Conservation (phyloP, 1,140 invertebrate genomes). For the Augochlora pura region DNA sequence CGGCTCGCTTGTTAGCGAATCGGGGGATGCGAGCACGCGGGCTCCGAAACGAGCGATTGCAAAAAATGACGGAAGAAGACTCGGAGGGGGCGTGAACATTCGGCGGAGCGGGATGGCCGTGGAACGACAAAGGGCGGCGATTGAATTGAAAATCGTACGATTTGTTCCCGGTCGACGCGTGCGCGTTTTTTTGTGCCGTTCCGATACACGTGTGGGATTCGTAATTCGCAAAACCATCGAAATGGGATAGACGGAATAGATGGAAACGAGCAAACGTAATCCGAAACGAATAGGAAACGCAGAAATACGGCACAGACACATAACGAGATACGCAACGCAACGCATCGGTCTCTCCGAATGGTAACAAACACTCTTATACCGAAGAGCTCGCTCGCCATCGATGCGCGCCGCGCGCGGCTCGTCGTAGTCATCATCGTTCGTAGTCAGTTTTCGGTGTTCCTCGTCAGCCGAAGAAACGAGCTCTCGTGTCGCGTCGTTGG, state of each 20-base stretch:
- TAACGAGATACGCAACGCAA: too few species aligned
- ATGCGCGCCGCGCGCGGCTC: slow-evolving; percentile 19
- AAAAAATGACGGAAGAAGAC: neutral
- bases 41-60: neutral
- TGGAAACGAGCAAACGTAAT: slow-evolving; percentile 23
- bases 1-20: slow-evolving; percentile 15
- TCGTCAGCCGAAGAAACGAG: slow-evolving; percentile 43
- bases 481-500: neutral
- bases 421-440: too few species aligned
- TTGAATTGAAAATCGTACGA: neutral
- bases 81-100: too few species aligned
- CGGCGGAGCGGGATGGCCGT: too few species aligned
- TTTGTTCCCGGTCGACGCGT: neutral
- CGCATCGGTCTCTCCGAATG: too few species aligned
- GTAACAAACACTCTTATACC: slow-evolving; percentile 27
- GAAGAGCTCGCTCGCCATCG: slow-evolving; percentile 31
- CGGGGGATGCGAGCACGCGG: neutral
- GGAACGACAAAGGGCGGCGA: neutral
- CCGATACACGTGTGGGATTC: neutral
- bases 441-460: neutral
- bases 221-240: neutral
- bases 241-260: slow-evolving; percentile 11
- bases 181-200: too few species aligned
- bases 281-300: slow-evolving; percentile 32
- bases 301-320: neutral